phyloP scores from a whole-genome alignment of 1,140 invertebrate species.

The Hylaeus anthracinus region DNA sequence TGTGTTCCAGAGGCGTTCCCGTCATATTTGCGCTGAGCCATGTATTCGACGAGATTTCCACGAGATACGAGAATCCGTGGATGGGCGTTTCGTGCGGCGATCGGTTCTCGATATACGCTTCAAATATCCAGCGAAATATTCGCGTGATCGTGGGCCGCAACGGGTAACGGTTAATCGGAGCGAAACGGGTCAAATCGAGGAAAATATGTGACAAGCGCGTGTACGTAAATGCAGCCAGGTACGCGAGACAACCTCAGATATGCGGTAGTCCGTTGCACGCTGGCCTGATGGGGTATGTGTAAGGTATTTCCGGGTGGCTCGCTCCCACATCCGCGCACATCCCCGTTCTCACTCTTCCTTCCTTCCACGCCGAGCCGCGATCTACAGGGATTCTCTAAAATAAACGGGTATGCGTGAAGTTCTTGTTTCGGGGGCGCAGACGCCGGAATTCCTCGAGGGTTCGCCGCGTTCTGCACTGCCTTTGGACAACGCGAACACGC shows the following conservation, averaged over 20 bases:
- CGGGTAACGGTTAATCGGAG: constrained; percentile 26
- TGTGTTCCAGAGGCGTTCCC: no score
- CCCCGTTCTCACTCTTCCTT: no score
- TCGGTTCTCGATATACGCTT: constrained; percentile 28
- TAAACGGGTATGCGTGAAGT: constrained; percentile 66
- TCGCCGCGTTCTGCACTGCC: constrained; percentile 50
- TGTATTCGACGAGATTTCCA: neutral
- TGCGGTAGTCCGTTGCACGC: constrained; percentile 47
- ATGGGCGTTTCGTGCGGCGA: neutral
- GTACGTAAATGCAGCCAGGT: constrained; percentile 43
- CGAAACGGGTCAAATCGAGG: constrained; percentile 46
- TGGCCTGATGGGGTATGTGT: constrained; percentile 55
- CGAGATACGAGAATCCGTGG: neutral
- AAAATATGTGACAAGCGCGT: constrained; percentile 54
- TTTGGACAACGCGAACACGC: constrained; percentile 57
- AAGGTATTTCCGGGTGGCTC: constrained; percentile 58
- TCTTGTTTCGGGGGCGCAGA: constrained; percentile 59
- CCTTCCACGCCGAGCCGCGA: neutral
- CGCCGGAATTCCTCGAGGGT: constrained; percentile 59
- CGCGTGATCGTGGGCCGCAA: neutral
- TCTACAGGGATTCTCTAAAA: constrained; percentile 64
- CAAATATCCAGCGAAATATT: constrained; percentile 12
- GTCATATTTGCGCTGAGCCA: no score
- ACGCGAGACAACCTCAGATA: constrained; percentile 59
- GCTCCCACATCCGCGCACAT: neutral